Base-by-base conservation (phyloP, 2,797 vertebrate genomes). In the Etheostoma perlongum region DNA sequence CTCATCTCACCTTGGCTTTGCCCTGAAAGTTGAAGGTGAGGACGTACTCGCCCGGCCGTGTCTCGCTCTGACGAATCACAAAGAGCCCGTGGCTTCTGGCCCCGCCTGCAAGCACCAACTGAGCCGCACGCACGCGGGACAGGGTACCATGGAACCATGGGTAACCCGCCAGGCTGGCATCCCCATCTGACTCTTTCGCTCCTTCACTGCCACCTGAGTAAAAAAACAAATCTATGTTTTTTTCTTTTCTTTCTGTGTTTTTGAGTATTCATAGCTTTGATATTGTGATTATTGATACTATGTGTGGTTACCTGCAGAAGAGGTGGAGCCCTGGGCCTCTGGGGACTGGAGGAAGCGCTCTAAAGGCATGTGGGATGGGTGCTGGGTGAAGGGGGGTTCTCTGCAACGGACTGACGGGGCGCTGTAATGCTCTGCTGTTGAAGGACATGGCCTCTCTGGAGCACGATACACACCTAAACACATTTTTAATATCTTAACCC, bases 21-120 rank as follows among this genome's bases (percentile, higher is more conserved):
- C 97, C 98, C 93, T 99, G 98, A 94, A 99, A 99, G 95, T 99
- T 99, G 92, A 99, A 99, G 84, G 98, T 99, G 78, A 99, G 96
- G 65, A 99, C 98, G 0, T 97, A 98, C 85, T 99, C 98, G n/a
- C 97, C 97, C 0, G 96, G 98, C 53, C 98, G 95, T 0, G 97
- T 99, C 92, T 99, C 98, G 0, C 98, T 99, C 90, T 99, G 98
- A 21, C 98, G 97, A 79, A 99, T 98, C 91, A 99, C 97, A 3
- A 99, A 99, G 58, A 99, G 88, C 1, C 98, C 98, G 0, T 99
- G 98, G 84, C 96, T 99, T 64, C 96, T 95, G 30, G 95, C 85
- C 0, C 98, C 98, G 0, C 98, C 98, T 0, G 96, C 93, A 0
- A 99, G 95, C 74, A 99, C 98, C 87, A 99, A 91, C 94, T 99